A percentile compares a stretch with the other conserved stretches of the same genome.
phyloP scores from a whole-genome alignment of 2,113 vertebrate genomes.

The Scortum barcoo region DNA sequence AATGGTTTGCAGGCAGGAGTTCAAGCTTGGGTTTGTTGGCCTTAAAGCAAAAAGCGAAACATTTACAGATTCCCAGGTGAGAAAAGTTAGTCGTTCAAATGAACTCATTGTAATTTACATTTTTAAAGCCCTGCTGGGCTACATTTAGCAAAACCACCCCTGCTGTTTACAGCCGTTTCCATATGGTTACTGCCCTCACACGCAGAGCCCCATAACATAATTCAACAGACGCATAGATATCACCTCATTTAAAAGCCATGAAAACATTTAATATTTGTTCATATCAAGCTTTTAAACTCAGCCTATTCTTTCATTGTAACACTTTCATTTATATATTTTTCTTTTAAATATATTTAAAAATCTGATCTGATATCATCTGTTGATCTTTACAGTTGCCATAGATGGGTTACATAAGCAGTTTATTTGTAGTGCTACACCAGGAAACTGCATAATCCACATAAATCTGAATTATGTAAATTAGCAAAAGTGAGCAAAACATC shows the following conservation, averaged over 20 bases:
- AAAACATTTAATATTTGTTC: background rate
- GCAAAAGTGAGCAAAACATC: background rate
- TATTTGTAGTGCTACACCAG: background rate
- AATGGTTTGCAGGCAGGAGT: conserved; percentile 32
- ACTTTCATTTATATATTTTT: background rate
- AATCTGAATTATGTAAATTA: background rate
- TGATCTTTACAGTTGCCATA: background rate
- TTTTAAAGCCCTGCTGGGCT: conserved; percentile 47
- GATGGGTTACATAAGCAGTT: background rate
- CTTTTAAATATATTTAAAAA: background rate
- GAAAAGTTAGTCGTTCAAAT: conserved; percentile 51
- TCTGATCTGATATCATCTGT: background rate
- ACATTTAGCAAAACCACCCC: conserved; percentile 46
- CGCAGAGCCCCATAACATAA: conserved; percentile 11
- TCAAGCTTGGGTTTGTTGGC: background rate
- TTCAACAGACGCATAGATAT: background rate
- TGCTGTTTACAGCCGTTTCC: conserved; percentile 67
- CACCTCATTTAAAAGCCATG: background rate
- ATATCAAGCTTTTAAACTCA: background rate
- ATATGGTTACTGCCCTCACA: conserved; percentile 54
- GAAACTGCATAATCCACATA: background rate
- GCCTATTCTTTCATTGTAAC: background rate
- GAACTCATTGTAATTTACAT: conserved; percentile 54
- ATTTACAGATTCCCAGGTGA: conserved; percentile 57
- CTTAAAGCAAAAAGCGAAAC: conserved; percentile 17